Evolutionary conservation across 2,888 invertebrate genomes (phyloP), one percentile per base, ranked within the genome.

Genomic region (Tribolium freemani): DNA sequence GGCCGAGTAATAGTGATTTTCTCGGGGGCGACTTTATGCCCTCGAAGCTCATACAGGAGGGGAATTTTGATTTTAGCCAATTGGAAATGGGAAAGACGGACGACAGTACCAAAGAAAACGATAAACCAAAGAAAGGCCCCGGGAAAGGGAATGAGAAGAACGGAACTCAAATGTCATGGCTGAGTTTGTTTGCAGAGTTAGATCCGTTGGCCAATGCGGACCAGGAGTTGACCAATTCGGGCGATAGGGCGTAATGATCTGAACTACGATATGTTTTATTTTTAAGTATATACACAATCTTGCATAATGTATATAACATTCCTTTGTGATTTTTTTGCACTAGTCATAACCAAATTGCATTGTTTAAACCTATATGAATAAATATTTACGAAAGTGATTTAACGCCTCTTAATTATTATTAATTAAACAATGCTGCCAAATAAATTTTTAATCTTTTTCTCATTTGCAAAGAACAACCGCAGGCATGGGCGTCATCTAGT

Each of bases 131-230:
- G 51, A 67, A 54, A 63, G 61, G 60, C 44, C 64, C 75, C 44
- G 70, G 69, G 9, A 78, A 76, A 51, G 69, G 45, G 10, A 76
- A 73, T 57, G 76, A 73, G 3, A 81, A 77, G 69, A 78, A 77
- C 38, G 79, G 77, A 72, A 87, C 82, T 84, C 60, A 83, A 68
- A 82, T 87, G 75, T 84, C 85, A 9, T 98, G 97, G 97, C 92
- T 96, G 83, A 95, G 95, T 86, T 88, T 97, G 64, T 97, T 98
- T 88, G 95, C 97, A 45, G 97, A 97, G 86, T 87, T 98, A 70
- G 97, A 98, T 88, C 97, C 97, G 0, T 88, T 97, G 38, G 92
- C 96, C 8, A 96, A 96, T 87, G 95, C 96, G 46, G 94, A 96
- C 78, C 82, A 84, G 77, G 85, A 77, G 50, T 73, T 77, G 50